A percentile compares a stretch with the other conserved stretches of the same genome.
phyloP scores from a whole-genome alignment of 2,797 vertebrate genomes.

The Macrochelys suwanniensis region DNA sequence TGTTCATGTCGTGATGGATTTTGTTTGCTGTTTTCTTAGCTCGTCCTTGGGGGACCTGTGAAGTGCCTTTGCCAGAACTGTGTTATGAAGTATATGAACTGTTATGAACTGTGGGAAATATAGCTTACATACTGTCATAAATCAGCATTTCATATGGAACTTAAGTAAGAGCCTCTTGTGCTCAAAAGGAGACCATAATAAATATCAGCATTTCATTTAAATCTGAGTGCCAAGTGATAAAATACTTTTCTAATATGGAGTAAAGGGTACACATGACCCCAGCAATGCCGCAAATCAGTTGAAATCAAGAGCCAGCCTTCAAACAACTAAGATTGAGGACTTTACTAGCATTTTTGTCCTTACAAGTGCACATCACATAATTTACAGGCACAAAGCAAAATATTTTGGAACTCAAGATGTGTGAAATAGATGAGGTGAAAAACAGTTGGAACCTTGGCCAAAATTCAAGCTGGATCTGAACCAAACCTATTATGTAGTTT shows the following conservation, averaged over 20 bases:
- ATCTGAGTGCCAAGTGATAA: background rate
- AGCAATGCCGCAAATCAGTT: background rate
- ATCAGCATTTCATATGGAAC: background rate
- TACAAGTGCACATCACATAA: background rate
- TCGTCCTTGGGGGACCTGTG: background rate
- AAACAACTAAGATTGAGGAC: background rate
- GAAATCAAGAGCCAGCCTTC: background rate
- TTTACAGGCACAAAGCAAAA: background rate
- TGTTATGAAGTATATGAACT: background rate
- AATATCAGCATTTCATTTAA: background rate
- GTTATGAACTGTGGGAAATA: background rate
- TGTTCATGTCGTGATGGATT: rapidly evolving
- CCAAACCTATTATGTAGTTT: background rate
- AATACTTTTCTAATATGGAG: background rate
- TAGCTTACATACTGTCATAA: background rate
- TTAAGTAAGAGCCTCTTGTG: background rate
- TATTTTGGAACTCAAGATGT: background rate
- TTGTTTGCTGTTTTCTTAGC: background rate
- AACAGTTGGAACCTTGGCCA: background rate
- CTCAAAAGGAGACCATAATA: background rate
- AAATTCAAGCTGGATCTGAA: background rate
- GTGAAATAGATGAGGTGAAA: background rate
- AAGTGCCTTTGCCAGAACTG: background rate
- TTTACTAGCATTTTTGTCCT: background rate
- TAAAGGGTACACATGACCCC: background rate